Evolutionary conservation across 2,113 vertebrate species (phyloP), one percentile per base, ranked within the genome.

Genomic region (Astatoreochromis straeleni): DNA sequence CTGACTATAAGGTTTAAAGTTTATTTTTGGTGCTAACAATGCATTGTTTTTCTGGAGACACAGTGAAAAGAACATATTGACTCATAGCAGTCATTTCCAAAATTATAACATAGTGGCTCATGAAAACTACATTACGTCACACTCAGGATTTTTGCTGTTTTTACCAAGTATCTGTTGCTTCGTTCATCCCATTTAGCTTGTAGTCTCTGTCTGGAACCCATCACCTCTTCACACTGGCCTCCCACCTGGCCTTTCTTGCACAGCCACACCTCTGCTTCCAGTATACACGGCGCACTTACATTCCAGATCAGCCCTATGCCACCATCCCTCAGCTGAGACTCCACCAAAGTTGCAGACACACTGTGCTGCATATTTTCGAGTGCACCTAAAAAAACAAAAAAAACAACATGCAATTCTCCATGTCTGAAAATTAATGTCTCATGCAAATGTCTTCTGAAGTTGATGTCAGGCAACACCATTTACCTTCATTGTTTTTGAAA

Each of bases 211-310:
- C 80, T 91, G 55, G 88, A 93, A 45, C 80, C 91, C 0, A 5
- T 57, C 82, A 94, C 89, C 78, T 96, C 94, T 6, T 91, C 89
- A 84, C 96, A 96, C 3, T 7, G 80, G 29, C 85, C 55, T 51
- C 83, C 85, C 6, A 47, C 42, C 3, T 14, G 14, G 5, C 83
- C 82, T 79, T 87, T 94, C 89, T 89, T 93, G 85, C 97, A 97
- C n/a, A 97, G 90, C 89, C 92, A 93, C 85, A 97, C 42, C n/a
- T 96, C 94, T 19, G 85, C 94, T 17, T 95, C 70, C 78, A 97
- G 73, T 24, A 88, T 88, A 87, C 97, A 97, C 51, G 92, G 94
- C 9, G 96, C 87, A 1, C 83, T 93, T 24, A 97, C 87, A 7
- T 90, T 95, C 95, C 96, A 97, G 51, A 60, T 51, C 87, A 96